Evolutionary conservation across 2,113 vertebrate species (phyloP).

Genomic region (Stictonetta naevosa): DNA sequence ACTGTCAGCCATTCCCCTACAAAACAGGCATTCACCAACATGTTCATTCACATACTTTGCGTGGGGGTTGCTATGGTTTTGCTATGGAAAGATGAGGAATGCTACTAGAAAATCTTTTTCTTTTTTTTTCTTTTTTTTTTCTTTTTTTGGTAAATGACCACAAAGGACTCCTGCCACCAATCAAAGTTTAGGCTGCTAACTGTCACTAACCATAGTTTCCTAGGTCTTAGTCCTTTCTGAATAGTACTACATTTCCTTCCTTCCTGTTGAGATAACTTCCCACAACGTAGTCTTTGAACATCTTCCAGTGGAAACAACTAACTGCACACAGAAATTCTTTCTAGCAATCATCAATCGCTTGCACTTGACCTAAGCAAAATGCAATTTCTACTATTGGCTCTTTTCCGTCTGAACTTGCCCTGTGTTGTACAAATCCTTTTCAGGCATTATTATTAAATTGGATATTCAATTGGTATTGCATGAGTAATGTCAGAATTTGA

Average conservation of each 20-base stretch:
- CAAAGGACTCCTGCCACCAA: slow-evolving; percentile 1
- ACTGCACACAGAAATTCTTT: slow-evolving; percentile 9
- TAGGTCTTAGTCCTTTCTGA: background rate
- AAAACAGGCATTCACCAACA: slow-evolving; percentile 43
- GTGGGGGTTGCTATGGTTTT: slow-evolving; percentile 53
- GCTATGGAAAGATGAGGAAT: slow-evolving; percentile 9
- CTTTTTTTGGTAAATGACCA: background rate
- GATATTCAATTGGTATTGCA: background rate
- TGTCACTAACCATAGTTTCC: background rate
- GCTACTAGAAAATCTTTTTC: slow-evolving; percentile 1
- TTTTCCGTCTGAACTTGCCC: background rate
- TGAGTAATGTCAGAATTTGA: background rate
- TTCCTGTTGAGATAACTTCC: slow-evolving; percentile 23
- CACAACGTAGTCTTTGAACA: background rate
- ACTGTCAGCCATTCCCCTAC: slow-evolving; percentile 29
- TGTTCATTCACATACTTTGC: background rate
- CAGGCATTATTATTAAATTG: background rate
- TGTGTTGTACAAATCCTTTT: background rate
- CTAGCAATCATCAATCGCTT: background rate
- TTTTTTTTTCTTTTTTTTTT: background rate
- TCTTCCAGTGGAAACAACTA: background rate
- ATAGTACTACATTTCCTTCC: slow-evolving; percentile 19
- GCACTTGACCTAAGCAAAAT: background rate
- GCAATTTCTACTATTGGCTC: background rate
- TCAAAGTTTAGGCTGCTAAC: background rate